These are phyloP conservation scores for Horisme vitalbata DNA, from an alignment of 2,888 invertebrate species.

Conservation along the genomic window DNA sequence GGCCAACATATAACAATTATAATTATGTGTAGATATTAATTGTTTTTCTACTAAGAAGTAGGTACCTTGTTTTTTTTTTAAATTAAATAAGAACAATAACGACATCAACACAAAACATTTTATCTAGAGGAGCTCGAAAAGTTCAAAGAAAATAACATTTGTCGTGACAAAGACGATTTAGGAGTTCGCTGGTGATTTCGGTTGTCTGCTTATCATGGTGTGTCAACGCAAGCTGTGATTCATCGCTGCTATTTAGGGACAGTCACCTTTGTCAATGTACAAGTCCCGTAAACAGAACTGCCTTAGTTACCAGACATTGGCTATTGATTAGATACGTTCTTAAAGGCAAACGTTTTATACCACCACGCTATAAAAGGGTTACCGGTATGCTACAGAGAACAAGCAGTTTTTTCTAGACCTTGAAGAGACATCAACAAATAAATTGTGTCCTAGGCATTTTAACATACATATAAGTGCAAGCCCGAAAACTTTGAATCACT, in stretches of 20 bases:
- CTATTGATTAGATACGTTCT: conserved; percentile 71
- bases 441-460: conserved; percentile 7
- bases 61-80: no score
- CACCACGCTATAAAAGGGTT: conserved; percentile 54
- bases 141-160: no score
- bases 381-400: conserved; percentile 49
- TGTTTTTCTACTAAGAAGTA: no score
- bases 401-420: conserved; percentile 48
- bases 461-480: no score
- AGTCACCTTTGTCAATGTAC: conserved; percentile 43
- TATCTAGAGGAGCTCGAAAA: no score
- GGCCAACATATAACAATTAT: no score
- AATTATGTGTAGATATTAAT: no score
- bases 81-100: no score
- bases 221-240: conserved; percentile 19
- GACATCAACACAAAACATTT: no score
- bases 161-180: no score
- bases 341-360: conserved; percentile 62
- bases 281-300: conserved; percentile 51
- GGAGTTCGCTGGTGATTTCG: not conserved
- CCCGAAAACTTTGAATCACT: no score
- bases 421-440: conserved; percentile 54
- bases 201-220: not conserved
- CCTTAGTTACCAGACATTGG: conserved; percentile 61
- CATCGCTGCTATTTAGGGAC: conserved; percentile 37